Conservation (phyloP, 2,888 invertebrate species). For the Xiphydria camelus region DNA sequence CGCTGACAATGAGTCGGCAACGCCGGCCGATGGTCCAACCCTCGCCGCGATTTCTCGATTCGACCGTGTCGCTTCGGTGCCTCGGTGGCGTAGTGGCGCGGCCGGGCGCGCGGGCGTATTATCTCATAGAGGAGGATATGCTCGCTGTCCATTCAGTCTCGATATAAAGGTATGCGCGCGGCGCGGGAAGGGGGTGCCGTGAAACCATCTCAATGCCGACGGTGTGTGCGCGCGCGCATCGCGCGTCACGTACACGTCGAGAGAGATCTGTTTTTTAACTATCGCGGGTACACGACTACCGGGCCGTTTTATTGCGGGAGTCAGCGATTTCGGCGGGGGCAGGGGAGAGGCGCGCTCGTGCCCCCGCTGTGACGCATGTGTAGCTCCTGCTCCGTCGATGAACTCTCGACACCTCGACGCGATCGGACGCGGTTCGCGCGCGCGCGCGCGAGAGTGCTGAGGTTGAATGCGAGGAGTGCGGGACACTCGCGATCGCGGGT, state of each 20-base stretch:
- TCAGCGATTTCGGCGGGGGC: no score
- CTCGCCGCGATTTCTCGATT: conserved; percentile 33
- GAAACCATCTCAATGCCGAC: conserved; percentile 43
- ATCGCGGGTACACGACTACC: no score
- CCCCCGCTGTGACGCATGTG: no score
- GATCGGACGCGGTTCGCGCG: no score
- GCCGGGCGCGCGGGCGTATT: conserved; percentile 39
- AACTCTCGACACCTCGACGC: no score
- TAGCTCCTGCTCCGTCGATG: no score
- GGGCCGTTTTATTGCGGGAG: no score
- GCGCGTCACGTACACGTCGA: conserved; percentile 19
- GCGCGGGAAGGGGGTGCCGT: conserved; percentile 35
- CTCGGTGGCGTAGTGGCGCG: conserved; percentile 34
- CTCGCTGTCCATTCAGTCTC: conserved; percentile 44
- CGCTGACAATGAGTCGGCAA: no score
- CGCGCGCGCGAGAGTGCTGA: no score
- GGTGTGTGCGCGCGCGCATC: conserved; percentile 29
- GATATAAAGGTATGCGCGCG: conserved; percentile 40
- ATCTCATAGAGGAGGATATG: conserved; percentile 45
- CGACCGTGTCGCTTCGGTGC: conserved; percentile 31
- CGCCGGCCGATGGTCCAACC: conserved; percentile 27
- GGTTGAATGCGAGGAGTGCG: no score
- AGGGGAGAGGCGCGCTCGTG: no score
- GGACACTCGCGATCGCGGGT: no score
- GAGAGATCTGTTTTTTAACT: neutral